phyloP scores from a whole-genome alignment of 2,113 vertebrate species.

The Crypturellus undulatus region DNA sequence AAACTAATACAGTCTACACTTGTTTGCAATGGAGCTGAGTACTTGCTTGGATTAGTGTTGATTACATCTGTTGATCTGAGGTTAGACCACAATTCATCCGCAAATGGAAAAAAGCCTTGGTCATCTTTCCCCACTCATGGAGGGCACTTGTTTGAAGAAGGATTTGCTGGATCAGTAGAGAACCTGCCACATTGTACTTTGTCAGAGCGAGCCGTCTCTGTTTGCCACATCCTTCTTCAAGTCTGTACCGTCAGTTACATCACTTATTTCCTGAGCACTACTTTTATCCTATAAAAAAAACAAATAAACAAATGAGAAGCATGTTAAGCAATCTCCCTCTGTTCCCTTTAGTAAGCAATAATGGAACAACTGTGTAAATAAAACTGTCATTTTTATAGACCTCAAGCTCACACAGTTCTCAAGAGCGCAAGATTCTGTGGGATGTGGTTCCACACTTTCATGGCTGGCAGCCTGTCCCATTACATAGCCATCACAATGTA shows the following conservation, averaged over 20 bases:
- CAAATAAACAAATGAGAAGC: conserved; percentile 50
- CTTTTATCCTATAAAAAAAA: conserved; percentile 47
- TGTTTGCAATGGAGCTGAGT: background rate
- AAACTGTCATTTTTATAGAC: conserved; percentile 22
- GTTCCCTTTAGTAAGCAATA: conserved; percentile 2
- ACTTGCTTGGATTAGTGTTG: background rate
- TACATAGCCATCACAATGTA: background rate
- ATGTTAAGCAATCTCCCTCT: conserved; percentile 21
- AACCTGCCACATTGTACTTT: background rate
- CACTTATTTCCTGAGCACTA: conserved; percentile 22
- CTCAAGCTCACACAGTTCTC: background rate
- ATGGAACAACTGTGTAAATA: conserved; percentile 40
- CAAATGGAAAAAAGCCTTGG: background rate
- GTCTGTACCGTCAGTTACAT: conserved; percentile 1
- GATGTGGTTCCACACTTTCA: background rate
- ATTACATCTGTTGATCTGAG: conserved; percentile 12
- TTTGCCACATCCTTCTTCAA: conserved; percentile 16
- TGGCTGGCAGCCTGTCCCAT: background rate
- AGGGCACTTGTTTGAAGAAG: background rate
- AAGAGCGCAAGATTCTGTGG: background rate
- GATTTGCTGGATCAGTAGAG: background rate
- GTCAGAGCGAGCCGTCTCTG: background rate
- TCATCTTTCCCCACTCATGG: background rate
- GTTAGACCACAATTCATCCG: conserved; percentile 19
- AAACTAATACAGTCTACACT: background rate